Percentiles rank a stretch among this genome's conserved stretches.
Evolutionary conservation across 2,888 invertebrate species (phyloP).

Genomic region (Trilocha varians): DNA sequence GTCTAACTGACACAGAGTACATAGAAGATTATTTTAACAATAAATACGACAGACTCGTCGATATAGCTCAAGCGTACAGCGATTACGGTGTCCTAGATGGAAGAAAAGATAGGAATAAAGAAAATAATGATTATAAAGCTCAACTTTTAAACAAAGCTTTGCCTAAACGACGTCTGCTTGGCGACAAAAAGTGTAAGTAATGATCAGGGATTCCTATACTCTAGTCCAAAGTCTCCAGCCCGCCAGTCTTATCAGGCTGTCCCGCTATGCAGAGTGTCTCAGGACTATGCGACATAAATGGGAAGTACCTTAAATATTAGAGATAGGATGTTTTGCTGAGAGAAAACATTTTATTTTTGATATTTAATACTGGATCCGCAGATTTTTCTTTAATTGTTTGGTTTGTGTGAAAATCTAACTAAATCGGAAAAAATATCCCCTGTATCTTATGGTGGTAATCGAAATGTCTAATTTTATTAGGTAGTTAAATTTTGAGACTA

Average conservation of each 20-base stretch:
- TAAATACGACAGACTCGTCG: conserved; percentile 33
- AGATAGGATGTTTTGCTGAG: too few species aligned
- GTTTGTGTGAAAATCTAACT: too few species aligned
- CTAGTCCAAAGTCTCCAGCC: too few species aligned
- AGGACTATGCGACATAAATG: too few species aligned
- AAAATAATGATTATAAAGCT: conserved; percentile 16
- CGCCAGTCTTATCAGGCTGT: too few species aligned
- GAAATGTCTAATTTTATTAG: not conserved
- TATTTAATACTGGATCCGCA: too few species aligned
- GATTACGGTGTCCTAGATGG: conserved; percentile 53
- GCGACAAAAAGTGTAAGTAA: conserved; percentile 21
- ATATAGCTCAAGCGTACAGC: conserved; percentile 58
- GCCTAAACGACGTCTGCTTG: conserved; percentile 12
- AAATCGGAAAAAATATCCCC: not conserved
- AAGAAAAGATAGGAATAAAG: conserved; percentile 29
- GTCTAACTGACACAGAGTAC: conserved; percentile 38
- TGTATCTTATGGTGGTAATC: not conserved
- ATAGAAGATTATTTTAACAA: conserved; percentile 40
- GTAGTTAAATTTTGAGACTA: too few species aligned
- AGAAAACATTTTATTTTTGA: too few species aligned
- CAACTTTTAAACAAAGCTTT: conserved; percentile 17
- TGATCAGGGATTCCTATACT: not conserved
- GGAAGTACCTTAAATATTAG: too few species aligned
- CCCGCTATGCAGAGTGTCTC: too few species aligned
- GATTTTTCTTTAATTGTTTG: too few species aligned